These are phyloP conservation scores for Oryzias celebensis DNA, from an alignment of 2,113 vertebrate species.

Conservation along the genomic window DNA sequence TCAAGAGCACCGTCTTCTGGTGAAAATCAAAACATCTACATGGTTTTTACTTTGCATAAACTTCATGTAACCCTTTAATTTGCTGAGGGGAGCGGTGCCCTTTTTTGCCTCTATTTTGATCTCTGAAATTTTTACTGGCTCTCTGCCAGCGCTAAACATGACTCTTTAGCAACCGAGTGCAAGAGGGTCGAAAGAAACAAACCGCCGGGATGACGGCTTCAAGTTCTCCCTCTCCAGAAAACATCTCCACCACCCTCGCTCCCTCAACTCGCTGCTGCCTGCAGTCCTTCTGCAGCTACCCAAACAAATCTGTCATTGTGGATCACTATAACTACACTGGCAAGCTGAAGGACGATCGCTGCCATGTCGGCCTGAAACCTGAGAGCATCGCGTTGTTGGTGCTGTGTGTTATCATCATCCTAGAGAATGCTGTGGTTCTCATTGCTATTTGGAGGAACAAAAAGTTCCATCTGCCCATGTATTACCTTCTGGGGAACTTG, in stretches of 20 bases:
- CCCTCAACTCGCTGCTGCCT: conserved; percentile 27
- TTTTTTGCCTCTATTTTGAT: neutral
- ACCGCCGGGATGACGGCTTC: conserved; percentile 58
- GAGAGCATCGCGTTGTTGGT: conserved; percentile 79
- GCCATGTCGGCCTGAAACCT: conserved; percentile 77
- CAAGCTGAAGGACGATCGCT: conserved; percentile 81
- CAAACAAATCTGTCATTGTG: conserved; percentile 76
- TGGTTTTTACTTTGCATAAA: conserved; percentile 3
- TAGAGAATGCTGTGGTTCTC: conserved; percentile 88
- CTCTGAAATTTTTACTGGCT: conserved; percentile 2
- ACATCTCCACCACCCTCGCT: conserved; percentile 13
- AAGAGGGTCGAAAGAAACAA: conserved; percentile 23
- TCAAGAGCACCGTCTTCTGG: conserved; percentile 59
- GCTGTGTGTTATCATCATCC: conserved; percentile 84
- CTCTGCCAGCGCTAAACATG: conserved; percentile 8
- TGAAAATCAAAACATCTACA: conserved; percentile 14
- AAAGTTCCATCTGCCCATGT: conserved; percentile 91
- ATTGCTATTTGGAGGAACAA: conserved; percentile 86
- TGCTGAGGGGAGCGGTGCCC: conserved; percentile 5
- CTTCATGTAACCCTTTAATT: conserved; percentile 24
- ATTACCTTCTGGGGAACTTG: conserved; percentile 88
- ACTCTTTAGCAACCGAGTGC: conserved; percentile 37
- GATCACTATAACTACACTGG: conserved; percentile 88
- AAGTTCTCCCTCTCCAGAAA: conserved; percentile 15
- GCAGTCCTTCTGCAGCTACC: conserved; percentile 75